Conservation (phyloP, 2,113 vertebrate species). For the Aleadryas rufinucha region DNA sequence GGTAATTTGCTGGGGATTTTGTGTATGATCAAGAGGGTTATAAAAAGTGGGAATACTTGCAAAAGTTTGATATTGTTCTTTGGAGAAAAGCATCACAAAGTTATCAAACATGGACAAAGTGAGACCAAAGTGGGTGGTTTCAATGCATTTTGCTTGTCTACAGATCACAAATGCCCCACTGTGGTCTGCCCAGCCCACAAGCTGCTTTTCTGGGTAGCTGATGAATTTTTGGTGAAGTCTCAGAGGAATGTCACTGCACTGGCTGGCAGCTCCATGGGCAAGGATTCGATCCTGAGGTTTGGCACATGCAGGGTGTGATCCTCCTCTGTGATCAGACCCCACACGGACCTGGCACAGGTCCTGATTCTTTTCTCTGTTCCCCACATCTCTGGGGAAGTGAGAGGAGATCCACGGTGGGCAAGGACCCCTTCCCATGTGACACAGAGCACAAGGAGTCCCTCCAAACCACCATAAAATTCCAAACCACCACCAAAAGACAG, state of each 20-base stretch:
- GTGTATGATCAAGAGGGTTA: background rate
- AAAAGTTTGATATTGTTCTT: background rate
- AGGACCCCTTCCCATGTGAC: background rate
- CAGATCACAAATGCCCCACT: background rate
- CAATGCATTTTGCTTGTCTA: background rate
- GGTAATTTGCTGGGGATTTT: background rate
- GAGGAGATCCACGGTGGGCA: accelerated
- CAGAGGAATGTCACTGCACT: background rate
- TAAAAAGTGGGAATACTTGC: background rate
- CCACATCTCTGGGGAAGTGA: background rate
- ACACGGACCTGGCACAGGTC: background rate
- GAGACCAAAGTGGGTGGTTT: background rate
- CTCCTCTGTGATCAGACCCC: background rate
- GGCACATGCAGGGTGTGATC: background rate
- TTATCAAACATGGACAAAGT: background rate
- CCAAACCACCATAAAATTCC: background rate
- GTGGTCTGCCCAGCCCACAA: background rate
- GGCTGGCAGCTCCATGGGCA: background rate
- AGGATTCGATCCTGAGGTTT: background rate
- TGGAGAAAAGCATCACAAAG: background rate
- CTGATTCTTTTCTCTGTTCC: background rate
- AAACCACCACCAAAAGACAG: background rate
- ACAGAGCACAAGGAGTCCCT: background rate
- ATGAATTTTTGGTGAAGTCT: background rate
- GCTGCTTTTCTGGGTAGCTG: background rate